Evolutionary conservation across 37 sponge, comb jelly and placozoan genomes (phyloP), one percentile per base, ranked within the genome.

Genomic region (Cladorhizidae sp.): DNA sequence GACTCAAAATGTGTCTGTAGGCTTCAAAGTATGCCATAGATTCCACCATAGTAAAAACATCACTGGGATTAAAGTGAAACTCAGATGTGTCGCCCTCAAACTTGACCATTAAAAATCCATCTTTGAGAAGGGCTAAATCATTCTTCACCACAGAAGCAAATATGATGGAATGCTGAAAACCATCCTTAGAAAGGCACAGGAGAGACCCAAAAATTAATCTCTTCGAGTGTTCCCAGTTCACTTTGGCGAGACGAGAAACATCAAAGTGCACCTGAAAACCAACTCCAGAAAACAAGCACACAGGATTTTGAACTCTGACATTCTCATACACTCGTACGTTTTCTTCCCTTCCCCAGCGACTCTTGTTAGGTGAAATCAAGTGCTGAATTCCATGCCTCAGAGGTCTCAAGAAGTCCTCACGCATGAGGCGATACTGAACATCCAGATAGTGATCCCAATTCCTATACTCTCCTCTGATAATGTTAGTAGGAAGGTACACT

Each of bases 1-100:
- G n/a, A 22, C 64, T 41, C 0, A 95, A 83, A 15, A 90, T 72
- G 54, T 89, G 96, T 29, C 91, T 81, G 67, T 90, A 93, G 40
- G 96, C 96, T 76, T 95, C 93, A 73, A 90, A 95, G 61, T 95
- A 95, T 7, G 94, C 93, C 18, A 77, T 80, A 18, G 94, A 90
- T 50, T 94, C 91, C 74, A 83, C 83, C 83, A 90, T 86, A 7
- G 49, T 50, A 43, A 57, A 90, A 3, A 71, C 81, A 14, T 35
- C 25, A 33, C 54, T 39, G 15, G 86, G 65, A 38, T 92, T 35
- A 6, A 93, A 49, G 9, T 58, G 28, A 69, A 85, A 83, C 1
- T 55, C 80, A 70, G 81, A 73, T 3, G 62, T 25, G 28, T 33
- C 43, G 11, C 79, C 88, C 80, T 93, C 91, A 80, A 93, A 93